Percentiles rank a stretch among this genome's conserved stretches.
Conservation (phyloP, 2,888 invertebrate genomes). For the Tachina fera region DNA sequence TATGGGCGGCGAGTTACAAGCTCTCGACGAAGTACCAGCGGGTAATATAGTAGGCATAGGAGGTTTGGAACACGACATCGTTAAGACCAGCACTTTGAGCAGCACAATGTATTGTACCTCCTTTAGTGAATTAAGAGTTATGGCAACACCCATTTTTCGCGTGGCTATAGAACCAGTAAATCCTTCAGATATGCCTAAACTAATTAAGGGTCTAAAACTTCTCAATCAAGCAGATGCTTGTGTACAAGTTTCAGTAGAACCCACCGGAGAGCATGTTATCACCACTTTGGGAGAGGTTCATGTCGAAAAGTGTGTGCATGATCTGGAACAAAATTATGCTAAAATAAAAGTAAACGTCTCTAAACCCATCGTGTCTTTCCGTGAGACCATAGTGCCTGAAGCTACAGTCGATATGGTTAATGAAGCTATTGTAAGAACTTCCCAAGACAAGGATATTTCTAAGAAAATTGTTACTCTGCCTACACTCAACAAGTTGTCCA, state of each 20-base stretch:
- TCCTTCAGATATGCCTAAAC: constrained; percentile 89
- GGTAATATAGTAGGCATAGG: constrained; percentile 96
- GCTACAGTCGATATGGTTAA: constrained; percentile 93
- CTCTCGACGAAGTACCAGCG: constrained; percentile 90
- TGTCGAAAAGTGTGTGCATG: constrained; percentile 96
- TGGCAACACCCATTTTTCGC: constrained; percentile 93
- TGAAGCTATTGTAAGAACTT: constrained; percentile 89
- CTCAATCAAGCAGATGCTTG: constrained; percentile 96
- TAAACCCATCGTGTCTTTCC: constrained; percentile 97
- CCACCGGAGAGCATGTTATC: constrained; percentile 97
- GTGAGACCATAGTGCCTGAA: constrained; percentile 94
- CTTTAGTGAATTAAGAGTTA: constrained; percentile 90
- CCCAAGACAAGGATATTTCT: constrained; percentile 82
- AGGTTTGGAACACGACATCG: constrained; percentile 91
- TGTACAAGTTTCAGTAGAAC: constrained; percentile 94
- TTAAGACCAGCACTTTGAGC: constrained; percentile 95
- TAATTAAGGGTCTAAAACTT: constrained; percentile 90
- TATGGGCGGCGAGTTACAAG: constrained; percentile 95
- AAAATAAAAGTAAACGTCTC: constrained; percentile 95
- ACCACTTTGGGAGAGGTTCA: constrained; percentile 98
- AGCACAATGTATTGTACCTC: constrained; percentile 92
- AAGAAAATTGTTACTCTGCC: constrained; percentile 85
- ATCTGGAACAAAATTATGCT: constrained; percentile 92
- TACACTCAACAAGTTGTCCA: constrained; percentile 89
- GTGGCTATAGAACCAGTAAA: constrained; percentile 96